A percentile compares a stretch with the other conserved stretches of the same genome.
Evolutionary conservation across 2,888 invertebrate species (phyloP).

Genomic region (Byasa hedistus): DNA sequence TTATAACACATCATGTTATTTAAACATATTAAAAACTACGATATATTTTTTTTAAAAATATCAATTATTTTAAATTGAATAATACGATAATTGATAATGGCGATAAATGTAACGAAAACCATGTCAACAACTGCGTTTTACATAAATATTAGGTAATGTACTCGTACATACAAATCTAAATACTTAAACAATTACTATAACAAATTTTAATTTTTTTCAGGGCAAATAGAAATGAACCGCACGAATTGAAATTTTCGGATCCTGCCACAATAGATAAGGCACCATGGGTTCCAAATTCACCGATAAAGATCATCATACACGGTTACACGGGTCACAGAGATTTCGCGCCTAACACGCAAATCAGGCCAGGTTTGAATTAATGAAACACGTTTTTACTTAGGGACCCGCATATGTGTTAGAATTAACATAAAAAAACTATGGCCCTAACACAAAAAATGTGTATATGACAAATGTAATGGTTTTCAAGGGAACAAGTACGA

Average conservation of each 20-base stretch:
- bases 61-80: too few species aligned
- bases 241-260: slow-evolving; percentile 61
- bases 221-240: slow-evolving; percentile 62
- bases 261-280: slow-evolving; percentile 57
- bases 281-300: slow-evolving; percentile 66
- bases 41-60: too few species aligned
- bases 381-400: slow-evolving; percentile 5
- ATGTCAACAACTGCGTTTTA: too few species aligned
- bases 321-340: slow-evolving; percentile 82
- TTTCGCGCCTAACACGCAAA: slow-evolving; percentile 80
- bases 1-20: neutral
- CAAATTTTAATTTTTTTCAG: slow-evolving; percentile 42
- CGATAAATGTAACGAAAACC: too few species aligned
- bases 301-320: slow-evolving; percentile 81
- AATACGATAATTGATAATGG: too few species aligned
- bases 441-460: too few species aligned
- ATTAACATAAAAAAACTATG: neutral
- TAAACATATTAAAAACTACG: too few species aligned
- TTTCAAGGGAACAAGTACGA: too few species aligned
- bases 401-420: neutral
- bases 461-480: too few species aligned
- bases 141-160: too few species aligned
- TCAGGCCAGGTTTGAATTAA: slow-evolving; percentile 75
- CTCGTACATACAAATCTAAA: too few species aligned
- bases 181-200: too few species aligned